Evolutionary conservation across 1,140 invertebrate genomes (phyloP), one percentile per base, ranked within the genome.

Genomic region (Tetragonula clypearis): DNA sequence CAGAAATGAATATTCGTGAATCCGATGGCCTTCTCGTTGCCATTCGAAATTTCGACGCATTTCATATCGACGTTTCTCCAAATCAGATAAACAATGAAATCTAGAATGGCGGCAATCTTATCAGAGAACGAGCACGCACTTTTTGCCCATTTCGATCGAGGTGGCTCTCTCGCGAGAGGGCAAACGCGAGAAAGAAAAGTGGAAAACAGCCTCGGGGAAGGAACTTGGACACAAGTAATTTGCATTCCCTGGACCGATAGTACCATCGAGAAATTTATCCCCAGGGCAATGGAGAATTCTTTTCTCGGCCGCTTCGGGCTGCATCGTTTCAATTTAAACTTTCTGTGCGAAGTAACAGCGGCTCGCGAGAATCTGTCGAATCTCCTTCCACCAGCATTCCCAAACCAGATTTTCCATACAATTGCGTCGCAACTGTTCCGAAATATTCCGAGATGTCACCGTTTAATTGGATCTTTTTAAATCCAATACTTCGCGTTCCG

Each of bases 241-340:
- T 84, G 71, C 82, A 79, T 79, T 49, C 55, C 23, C 49, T 12
- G 60, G 3, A 49, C 35, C 55, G 65, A 84, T 69, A 21, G 49
- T 11, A 19, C 17, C 11, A 53, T 23, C 56, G 35, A 72, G 69
- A 85, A 74, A 85, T 85, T 74, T 68, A 81, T 68, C 78, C 78
- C 78, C 6, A 19, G 21, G 60, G 60, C 75, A 60, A 21, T 35
- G 14, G 75, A 49, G 56, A 73, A 87, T 88, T 76, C 56, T 53
- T 78, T 78, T 72, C 21, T 15, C 8, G 19, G 66, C 65, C 19
- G 23, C 30, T 56, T 12, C 30, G 30, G 11, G 55, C 58, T 75
- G 35, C 41, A 65, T 84, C 73, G 68, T 73, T 82, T 85, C 65
- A 83, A 90, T 87, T 78, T 90, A 83, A 90, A 90, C 76, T 90